A percentile compares a stretch with the other conserved stretches of the same genome.
These are phyloP conservation scores for Tetramorium alpestre DNA, from an alignment of 1,140 invertebrate species.

Conservation along the genomic window DNA sequence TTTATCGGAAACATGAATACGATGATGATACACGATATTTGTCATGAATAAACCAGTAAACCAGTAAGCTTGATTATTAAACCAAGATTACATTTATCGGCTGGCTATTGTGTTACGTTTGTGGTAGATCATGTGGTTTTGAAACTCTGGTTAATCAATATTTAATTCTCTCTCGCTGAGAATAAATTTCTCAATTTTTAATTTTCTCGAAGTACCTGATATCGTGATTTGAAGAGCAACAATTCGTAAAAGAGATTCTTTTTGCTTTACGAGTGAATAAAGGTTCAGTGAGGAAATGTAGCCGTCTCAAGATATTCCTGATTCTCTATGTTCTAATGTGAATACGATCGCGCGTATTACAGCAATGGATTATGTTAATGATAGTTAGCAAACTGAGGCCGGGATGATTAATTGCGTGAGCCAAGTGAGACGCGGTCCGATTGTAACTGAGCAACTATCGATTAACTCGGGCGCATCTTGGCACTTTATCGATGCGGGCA, in stretches of 20 bases:
- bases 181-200: not conserved
- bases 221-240: not conserved
- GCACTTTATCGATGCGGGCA: constrained; percentile 67
- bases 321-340: constrained; percentile 29
- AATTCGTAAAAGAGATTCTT: not conserved
- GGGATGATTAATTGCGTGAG: constrained; percentile 53
- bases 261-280: not conserved
- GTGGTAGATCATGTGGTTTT: not conserved
- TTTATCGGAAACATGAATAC: constrained; percentile 26
- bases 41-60: constrained; percentile 23
- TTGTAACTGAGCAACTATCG: constrained; percentile 57
- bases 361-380: constrained; percentile 55
- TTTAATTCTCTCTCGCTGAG: not conserved
- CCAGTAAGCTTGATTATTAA: constrained; percentile 24
- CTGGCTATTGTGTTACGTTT: constrained; percentile 19
- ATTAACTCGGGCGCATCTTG: constrained; percentile 57
- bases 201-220: not conserved
- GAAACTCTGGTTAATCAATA: not conserved
- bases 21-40: constrained; percentile 32
- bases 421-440: constrained; percentile 55
- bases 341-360: constrained; percentile 21
- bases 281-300: not conserved
- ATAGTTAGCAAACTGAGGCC: constrained; percentile 49
- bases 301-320: not conserved
- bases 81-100: constrained; percentile 12